Evolutionary conservation across 2,888 invertebrate genomes (phyloP), one percentile per base, ranked within the genome.

Genomic region (Pyrocoelia pectoralis): DNA sequence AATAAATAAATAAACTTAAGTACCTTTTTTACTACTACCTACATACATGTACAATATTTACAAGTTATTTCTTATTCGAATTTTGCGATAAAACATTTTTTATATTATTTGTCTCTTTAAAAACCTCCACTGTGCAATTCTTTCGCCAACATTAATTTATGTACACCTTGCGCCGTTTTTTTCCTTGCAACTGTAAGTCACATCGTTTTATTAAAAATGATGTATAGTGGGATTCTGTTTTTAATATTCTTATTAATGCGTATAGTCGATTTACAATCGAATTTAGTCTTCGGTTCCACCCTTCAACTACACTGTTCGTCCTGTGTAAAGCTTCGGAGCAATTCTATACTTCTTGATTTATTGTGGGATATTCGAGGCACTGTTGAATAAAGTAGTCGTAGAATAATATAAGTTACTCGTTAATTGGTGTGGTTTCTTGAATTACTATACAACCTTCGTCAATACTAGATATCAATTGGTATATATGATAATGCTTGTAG

Each of bases 401-500:
- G 15, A 54, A 54, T 38, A 18, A n/a, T 41, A 18, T 43, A 9
- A 54, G 13, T 2, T 28, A 43, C 19, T 54, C 54, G 40, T 56
- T 50, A 14, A 28, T 18, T 50, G 56, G 49, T 28, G 29, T 48
- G 29, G 29, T 15, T 28, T 48, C 38, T 40, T 50, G 50, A 28
- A 66, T 60, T 13, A 15, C 29, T 15, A 64, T 8, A 52, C 63
- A 66, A 24, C 52, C 64, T 8, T 51, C 64, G 9, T 56, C 64
- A 29, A 66, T 19, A 14, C 54, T n/a, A n/a, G n/a, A n/a, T 53
- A 40, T 63, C 66, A 13, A 57, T 40, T 33, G 50, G 58, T 14
- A 68, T 28, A 48, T 62, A 51, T 41, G 63, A 58, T 48, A 63
- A 56, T 8, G 65, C 60, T 50, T n/a, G n/a, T n/a, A n/a, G n/a